Percentiles rank a stretch among this genome's conserved stretches.
These are phyloP conservation scores for Microchirus variegatus DNA, from an alignment of 2,797 vertebrate genomes.

Conservation along the genomic window DNA sequence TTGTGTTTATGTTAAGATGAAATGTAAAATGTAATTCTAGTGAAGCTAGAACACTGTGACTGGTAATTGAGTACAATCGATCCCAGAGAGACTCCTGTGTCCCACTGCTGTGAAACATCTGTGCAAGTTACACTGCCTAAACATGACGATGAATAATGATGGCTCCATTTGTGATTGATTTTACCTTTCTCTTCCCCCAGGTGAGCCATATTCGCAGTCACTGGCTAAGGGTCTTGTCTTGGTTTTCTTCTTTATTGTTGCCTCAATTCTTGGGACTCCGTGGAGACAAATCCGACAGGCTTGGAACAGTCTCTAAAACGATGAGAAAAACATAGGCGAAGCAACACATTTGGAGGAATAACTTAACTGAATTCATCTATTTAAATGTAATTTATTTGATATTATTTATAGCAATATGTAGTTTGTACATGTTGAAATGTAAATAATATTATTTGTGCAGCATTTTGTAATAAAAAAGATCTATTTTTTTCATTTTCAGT, in stretches of 20 bases:
- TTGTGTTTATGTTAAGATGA: background rate
- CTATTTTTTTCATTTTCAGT: too few relatives aligned
- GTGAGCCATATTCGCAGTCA: slow-evolving; percentile 85
- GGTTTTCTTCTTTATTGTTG: slow-evolving; percentile 80
- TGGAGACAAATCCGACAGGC: slow-evolving; percentile 82
- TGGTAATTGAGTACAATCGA: background rate
- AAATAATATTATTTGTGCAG: too few relatives aligned
- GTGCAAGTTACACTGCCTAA: background rate
- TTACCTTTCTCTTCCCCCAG: slow-evolving; percentile 69
- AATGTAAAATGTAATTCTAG: background rate
- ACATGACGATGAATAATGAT: background rate
- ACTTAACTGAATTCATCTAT: too few relatives aligned
- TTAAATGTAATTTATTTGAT: too few relatives aligned
- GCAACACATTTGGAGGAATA: too few relatives aligned
- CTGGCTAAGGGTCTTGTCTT: slow-evolving; percentile 89
- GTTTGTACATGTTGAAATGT: too few relatives aligned
- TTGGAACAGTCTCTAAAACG: slow-evolving; percentile 57
- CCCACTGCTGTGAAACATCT: slow-evolving; percentile 1
- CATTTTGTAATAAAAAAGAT: too few relatives aligned
- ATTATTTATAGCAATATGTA: background rate
- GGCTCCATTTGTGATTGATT: slow-evolving; percentile 10
- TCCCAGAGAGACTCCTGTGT: background rate
- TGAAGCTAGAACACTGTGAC: background rate
- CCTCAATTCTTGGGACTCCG: slow-evolving; percentile 81
- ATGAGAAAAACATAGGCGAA: background rate